Percentiles rank a stretch among this genome's conserved stretches.
Conservation (phyloP, 2,113 vertebrate genomes). For the Epinephelus lanceolatus region DNA sequence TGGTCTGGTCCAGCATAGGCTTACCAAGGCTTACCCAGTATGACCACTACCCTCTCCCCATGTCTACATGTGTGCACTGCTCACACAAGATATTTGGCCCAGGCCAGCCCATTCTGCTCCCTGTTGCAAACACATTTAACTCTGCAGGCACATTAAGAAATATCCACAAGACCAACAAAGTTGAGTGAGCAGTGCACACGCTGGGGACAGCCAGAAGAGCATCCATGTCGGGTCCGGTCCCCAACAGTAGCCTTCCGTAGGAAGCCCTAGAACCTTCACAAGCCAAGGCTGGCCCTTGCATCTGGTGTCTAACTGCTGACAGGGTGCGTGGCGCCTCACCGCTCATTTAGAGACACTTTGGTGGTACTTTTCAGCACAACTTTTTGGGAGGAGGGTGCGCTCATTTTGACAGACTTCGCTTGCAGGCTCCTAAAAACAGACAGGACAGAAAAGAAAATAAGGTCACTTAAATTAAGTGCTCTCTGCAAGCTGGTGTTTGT, state of each 20-base stretch:
- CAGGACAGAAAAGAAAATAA: not conserved
- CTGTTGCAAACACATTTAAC: not conserved
- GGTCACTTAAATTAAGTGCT: not conserved
- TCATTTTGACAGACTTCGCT: constrained; percentile 88
- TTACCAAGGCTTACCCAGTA: constrained; percentile 66
- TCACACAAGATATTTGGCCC: constrained; percentile 57
- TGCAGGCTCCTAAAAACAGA: constrained; percentile 59
- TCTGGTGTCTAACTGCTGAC: constrained; percentile 80
- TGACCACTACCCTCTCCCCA: constrained; percentile 69
- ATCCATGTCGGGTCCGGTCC: constrained; percentile 74
- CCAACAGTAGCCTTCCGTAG: constrained; percentile 72
- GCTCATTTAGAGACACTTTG: constrained; percentile 99
- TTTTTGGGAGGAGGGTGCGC: constrained; percentile 95
- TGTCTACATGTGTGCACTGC: constrained; percentile 71
- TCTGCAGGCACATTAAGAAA: not conserved
- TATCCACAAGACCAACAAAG: not conserved
- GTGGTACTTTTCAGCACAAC: constrained; percentile 99
- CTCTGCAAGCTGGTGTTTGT: no score
- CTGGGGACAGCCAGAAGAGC: constrained; percentile 46
- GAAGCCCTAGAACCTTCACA: constrained; percentile 70
- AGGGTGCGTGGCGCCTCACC: constrained; percentile 93
- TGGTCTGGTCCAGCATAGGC: constrained; percentile 54
- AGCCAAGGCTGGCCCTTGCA: constrained; percentile 73
- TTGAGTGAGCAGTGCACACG: constrained; percentile 79
- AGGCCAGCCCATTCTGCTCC: not conserved